A percentile compares a stretch with the other conserved stretches of the same genome.
Conservation (phyloP, 2,113 vertebrate species). For the Thunnus maccoyii region DNA sequence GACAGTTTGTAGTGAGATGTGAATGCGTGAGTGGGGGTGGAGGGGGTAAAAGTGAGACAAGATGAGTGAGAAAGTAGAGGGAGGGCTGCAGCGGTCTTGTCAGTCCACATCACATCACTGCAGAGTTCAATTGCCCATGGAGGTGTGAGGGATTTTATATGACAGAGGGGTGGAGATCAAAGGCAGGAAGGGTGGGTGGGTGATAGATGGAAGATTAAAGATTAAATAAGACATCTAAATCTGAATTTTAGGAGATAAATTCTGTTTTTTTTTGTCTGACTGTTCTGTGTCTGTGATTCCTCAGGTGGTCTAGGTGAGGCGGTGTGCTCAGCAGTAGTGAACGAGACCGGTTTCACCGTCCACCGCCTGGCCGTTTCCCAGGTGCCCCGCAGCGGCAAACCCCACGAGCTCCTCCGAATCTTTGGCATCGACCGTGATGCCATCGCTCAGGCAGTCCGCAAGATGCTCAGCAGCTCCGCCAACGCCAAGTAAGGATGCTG, state of each 20-base stretch:
- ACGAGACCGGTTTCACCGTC: constrained; percentile 85
- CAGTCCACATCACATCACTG: constrained; percentile 48
- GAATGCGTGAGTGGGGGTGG: too few species aligned
- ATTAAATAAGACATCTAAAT: background rate
- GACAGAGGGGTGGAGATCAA: constrained; percentile 23
- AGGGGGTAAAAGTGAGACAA: background rate
- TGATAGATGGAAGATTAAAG: background rate
- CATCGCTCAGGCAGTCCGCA: constrained; percentile 76
- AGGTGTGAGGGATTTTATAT: constrained; percentile 18
- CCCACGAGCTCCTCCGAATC: constrained; percentile 86
- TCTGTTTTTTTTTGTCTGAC: background rate
- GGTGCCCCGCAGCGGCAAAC: constrained; percentile 88
- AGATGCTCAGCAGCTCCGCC: constrained; percentile 72
- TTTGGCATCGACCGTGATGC: constrained; percentile 86
- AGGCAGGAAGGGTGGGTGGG: background rate
- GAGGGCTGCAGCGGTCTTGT: constrained; percentile 36
- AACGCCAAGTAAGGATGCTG: constrained; percentile 74
- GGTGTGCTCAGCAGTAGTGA: constrained; percentile 85
- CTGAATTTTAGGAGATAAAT: background rate
- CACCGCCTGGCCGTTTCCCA: constrained; percentile 86
- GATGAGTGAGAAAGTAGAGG: constrained; percentile 13
- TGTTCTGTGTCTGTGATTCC: background rate
- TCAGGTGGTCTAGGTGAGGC: constrained; percentile 91
- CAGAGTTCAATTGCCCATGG: constrained; percentile 1
- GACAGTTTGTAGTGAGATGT: background rate